Conservation (phyloP, 2,797 vertebrate species). For the Sebastes ruberrimus region DNA sequence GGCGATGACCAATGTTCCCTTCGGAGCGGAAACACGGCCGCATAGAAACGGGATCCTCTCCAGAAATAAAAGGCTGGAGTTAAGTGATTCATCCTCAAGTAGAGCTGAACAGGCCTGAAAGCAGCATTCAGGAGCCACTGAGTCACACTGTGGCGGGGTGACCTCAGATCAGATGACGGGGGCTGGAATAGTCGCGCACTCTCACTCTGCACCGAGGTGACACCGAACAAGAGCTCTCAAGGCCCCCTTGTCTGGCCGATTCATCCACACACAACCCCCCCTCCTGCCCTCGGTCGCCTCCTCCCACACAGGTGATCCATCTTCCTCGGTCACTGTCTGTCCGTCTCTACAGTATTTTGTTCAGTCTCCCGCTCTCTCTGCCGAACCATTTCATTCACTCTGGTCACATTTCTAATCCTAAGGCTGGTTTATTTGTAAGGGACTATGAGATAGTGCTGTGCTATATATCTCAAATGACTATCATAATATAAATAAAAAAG, state of each 20-base stretch:
- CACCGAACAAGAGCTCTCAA: slow-evolving; percentile 65
- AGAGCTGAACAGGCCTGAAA: slow-evolving; percentile 56
- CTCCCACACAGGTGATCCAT: slow-evolving; percentile 55
- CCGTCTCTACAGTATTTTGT: slow-evolving; percentile 15
- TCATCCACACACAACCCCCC: slow-evolving; percentile 25
- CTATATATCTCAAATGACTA: not conserved
- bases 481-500: not conserved
- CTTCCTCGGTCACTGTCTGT: slow-evolving; percentile 28
- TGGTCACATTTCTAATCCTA: not conserved
- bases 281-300: not conserved
- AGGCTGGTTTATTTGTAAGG: not conserved
- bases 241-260: slow-evolving; percentile 57
- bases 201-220: slow-evolving; percentile 58
- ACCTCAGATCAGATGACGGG: slow-evolving; percentile 72
- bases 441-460: not conserved
- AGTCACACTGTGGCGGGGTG: slow-evolving; percentile 66
- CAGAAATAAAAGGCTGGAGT: slow-evolving; percentile 68
- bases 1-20: slow-evolving; percentile 62
- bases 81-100: slow-evolving; percentile 70
- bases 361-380: slow-evolving; percentile 12
- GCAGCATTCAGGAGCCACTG: slow-evolving; percentile 67
- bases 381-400: slow-evolving; percentile 15
- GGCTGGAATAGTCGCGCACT: slow-evolving; percentile 49
- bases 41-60: slow-evolving; percentile 66
- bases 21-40: slow-evolving; percentile 39